Evolutionary conservation across 2,797 vertebrate genomes (phyloP).

Genomic region (Xiphorhynchus erythropygius): DNA sequence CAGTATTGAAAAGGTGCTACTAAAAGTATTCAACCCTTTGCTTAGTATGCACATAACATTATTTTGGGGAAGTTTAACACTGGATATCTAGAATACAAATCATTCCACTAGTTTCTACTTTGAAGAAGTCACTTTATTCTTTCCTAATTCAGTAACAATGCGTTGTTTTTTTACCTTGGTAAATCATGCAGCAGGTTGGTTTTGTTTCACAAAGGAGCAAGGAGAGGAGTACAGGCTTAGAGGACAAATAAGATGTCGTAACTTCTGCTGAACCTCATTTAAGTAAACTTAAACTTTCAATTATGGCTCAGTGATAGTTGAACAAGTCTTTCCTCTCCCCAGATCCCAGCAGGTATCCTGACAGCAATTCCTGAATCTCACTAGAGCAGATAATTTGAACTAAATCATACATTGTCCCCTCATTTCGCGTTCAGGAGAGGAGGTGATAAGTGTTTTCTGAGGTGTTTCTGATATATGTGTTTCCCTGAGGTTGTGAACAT

Average conservation of each 20-base stretch:
- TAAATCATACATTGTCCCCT: background rate
- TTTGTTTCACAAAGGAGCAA: background rate
- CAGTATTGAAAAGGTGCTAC: background rate
- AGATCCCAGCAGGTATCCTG: background rate
- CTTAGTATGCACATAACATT: background rate
- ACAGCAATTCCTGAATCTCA: background rate
- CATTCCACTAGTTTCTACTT: background rate
- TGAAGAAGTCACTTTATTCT: background rate
- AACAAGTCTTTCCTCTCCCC: background rate
- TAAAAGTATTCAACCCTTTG: background rate
- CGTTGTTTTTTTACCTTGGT: background rate
- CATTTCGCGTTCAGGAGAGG: rapidly evolving
- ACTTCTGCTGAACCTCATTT: background rate
- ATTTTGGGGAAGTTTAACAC: background rate
- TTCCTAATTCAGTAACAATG: background rate
- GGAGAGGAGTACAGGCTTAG: background rate
- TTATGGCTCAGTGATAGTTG: background rate
- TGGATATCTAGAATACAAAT: background rate
- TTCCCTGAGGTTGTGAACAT: background rate
- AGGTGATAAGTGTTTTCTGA: slow-evolving; percentile 6
- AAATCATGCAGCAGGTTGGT: background rate
- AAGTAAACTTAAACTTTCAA: background rate
- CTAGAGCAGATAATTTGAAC: slow-evolving; percentile 1
- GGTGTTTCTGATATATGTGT: background rate
- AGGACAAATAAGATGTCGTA: background rate